phyloP scores from a whole-genome alignment of 2,797 vertebrate genomes.

The Anas acuta region DNA sequence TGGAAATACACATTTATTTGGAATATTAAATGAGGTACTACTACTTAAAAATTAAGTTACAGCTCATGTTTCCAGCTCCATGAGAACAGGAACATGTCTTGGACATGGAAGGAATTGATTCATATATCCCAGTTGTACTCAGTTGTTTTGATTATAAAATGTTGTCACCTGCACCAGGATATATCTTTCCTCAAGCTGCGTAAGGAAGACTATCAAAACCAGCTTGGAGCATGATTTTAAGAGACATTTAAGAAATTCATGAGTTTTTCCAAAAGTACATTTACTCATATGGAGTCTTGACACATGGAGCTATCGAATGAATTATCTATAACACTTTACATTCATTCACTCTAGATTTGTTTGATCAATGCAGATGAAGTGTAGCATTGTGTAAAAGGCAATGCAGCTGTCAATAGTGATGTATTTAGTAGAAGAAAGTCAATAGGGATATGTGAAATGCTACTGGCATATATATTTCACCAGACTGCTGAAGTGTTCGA shows the following conservation, averaged over 20 bases:
- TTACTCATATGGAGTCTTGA: background rate
- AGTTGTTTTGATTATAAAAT: background rate
- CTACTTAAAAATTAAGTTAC: background rate
- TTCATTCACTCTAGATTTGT: background rate
- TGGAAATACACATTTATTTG: background rate
- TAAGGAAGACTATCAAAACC: background rate
- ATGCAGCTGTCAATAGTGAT: background rate
- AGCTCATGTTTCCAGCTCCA: background rate
- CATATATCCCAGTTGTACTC: background rate
- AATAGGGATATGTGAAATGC: background rate
- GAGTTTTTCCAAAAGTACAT: background rate
- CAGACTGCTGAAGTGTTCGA: background rate
- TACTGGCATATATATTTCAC: background rate
- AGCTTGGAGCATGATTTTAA: background rate
- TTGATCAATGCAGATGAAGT: constrained; percentile 6
- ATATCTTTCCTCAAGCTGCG: background rate
- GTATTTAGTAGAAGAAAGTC: background rate
- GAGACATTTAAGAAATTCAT: background rate
- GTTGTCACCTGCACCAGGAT: background rate
- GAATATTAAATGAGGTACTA: background rate
- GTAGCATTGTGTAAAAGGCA: background rate
- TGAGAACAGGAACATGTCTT: background rate
- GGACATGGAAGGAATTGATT: background rate
- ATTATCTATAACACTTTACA: background rate
- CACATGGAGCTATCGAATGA: background rate